Evolutionary conservation across 1,140 invertebrate genomes (phyloP).

Genomic region (Drosophila kurseongensis): DNA sequence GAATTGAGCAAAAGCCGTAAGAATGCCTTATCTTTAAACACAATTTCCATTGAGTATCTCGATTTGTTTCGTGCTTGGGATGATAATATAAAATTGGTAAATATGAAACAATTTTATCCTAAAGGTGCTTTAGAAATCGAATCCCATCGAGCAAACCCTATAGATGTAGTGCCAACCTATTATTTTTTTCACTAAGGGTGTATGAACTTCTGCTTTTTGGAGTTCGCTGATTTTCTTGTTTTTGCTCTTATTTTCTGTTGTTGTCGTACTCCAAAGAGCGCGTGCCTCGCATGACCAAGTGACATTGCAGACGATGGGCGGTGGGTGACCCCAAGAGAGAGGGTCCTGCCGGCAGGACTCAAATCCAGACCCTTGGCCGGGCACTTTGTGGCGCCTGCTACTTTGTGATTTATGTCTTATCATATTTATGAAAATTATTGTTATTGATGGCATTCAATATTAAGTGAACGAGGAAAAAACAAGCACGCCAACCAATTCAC

Average conservation of each 20-base stretch:
- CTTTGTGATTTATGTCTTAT: conserved; percentile 82
- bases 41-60: too few relatives aligned
- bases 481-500: conserved; percentile 22
- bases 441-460: conserved; percentile 83
- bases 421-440: conserved; percentile 82
- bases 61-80: too few relatives aligned
- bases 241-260: conserved; percentile 11
- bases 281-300: conserved; percentile 74
- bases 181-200: background rate
- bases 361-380: conserved; percentile 30
- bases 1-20: too few relatives aligned
- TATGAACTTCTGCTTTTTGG: conserved; percentile 6
- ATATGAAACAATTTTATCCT: too few relatives aligned
- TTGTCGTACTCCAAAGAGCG: conserved; percentile 37
- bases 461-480: conserved; percentile 37
- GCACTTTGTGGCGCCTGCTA: conserved; percentile 75
- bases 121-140: too few relatives aligned
- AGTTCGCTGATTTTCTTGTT: background rate
- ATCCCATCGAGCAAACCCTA: too few relatives aligned
- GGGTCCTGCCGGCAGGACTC: conserved; percentile 14
- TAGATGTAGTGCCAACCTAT: too few relatives aligned
- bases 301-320: conserved; percentile 24
- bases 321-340: background rate
- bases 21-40: too few relatives aligned
- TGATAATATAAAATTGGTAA: too few relatives aligned